Percentiles rank a stretch among this genome's conserved stretches.
Conservation (phyloP, 2,113 vertebrate species). For the Dromaius novaehollandiae region DNA sequence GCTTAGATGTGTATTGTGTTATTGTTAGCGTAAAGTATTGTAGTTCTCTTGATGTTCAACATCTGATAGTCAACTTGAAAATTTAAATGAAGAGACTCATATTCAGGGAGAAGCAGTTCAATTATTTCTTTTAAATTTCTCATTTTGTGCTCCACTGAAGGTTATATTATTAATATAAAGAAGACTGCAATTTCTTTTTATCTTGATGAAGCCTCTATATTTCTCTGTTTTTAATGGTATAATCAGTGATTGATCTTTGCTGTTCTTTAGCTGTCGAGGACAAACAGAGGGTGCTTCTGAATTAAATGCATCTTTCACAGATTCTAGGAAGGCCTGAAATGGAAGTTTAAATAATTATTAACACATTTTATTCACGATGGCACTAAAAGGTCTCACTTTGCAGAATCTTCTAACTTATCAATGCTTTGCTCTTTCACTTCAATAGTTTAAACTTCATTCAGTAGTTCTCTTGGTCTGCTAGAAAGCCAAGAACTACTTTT, state of each 20-base stretch:
- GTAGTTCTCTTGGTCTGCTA: not conserved
- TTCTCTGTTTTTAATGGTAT: not conserved
- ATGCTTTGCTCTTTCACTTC: not conserved
- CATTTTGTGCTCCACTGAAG: not conserved
- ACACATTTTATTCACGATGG: not conserved
- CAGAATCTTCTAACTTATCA: not conserved
- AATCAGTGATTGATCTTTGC: slow-evolving; percentile 4
- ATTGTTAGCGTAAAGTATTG: not conserved
- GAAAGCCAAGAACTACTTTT: not conserved
- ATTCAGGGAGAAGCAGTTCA: not conserved
- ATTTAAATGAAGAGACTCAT: not conserved
- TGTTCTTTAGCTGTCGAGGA: not conserved
- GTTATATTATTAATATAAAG: not conserved
- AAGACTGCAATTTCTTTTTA: not conserved
- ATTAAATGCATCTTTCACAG: not conserved
- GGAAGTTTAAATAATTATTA: slow-evolving; percentile 2
- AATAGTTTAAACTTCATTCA: not conserved
- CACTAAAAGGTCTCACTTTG: not conserved
- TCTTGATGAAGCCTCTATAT: not conserved
- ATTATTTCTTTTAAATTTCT: slow-evolving; percentile 3
- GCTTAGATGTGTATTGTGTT: not conserved
- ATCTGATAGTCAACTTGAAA: not conserved
- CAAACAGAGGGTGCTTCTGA: not conserved
- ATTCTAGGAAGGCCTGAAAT: not conserved
- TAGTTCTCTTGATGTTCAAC: not conserved